Conservation (phyloP, 2,113 vertebrate species). For the Monarcha castaneiventris region DNA sequence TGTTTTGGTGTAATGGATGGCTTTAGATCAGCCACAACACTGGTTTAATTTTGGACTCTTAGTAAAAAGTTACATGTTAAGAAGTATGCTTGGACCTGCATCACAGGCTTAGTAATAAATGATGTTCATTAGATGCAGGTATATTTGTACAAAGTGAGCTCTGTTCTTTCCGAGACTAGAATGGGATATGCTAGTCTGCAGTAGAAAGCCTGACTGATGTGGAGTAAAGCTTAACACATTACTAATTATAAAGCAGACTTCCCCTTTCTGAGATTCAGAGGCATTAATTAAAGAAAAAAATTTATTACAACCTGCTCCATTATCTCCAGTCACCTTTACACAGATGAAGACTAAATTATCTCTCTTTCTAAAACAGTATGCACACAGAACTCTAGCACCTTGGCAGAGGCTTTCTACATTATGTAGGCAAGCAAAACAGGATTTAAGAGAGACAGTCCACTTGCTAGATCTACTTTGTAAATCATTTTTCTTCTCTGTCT, state of each 20-base stretch:
- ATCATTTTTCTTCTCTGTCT: background rate
- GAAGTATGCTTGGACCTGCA: background rate
- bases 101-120: slow-evolving; percentile 5
- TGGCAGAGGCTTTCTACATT: background rate
- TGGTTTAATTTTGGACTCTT: background rate
- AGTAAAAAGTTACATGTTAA: background rate
- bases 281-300: slow-evolving; percentile 60
- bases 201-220: background rate
- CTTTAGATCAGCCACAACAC: background rate
- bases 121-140: background rate
- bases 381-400: background rate
- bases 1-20: background rate
- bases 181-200: background rate
- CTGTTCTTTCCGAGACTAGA: background rate
- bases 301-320: slow-evolving; percentile 58
- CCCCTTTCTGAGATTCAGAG: slow-evolving; percentile 4
- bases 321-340: slow-evolving; percentile 64
- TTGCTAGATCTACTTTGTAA: background rate
- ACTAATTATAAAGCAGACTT: slow-evolving; percentile 48
- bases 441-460: background rate
- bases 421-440: background rate
- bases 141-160: background rate
- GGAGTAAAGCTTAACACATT: background rate
- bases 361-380: background rate
- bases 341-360: slow-evolving; percentile 39